Evolutionary conservation across 2,797 vertebrate genomes (phyloP).

Genomic region (Bryconaethiops microstoma): DNA sequence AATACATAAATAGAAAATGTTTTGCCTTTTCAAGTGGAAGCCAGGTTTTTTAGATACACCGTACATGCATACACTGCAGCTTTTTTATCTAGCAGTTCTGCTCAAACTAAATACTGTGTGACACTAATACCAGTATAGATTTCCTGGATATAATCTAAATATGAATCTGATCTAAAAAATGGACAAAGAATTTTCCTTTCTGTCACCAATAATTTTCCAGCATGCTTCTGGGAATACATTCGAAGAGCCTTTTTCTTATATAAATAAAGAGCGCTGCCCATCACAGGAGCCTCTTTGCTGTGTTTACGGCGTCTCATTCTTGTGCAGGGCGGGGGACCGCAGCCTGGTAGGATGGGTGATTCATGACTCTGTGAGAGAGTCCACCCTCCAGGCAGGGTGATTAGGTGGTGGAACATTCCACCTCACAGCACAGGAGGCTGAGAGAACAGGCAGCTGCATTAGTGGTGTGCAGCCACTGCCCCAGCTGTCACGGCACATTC

Average conservation of each 20-base stretch:
- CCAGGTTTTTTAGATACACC: too few relatives aligned
- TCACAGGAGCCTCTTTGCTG: not conserved
- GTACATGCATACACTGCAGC: too few relatives aligned
- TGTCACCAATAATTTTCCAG: not conserved
- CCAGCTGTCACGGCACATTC: slow-evolving; percentile 69
- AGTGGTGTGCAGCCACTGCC: not conserved
- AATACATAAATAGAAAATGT: too few relatives aligned
- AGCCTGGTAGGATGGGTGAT: not conserved
- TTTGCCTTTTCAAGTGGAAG: too few relatives aligned
- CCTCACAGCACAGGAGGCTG: slow-evolving; percentile 59
- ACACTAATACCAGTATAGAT: not conserved
- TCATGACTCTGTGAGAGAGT: slow-evolving; percentile 9
- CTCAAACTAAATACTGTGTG: too few relatives aligned
- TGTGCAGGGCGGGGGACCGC: not conserved
- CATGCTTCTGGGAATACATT: not conserved
- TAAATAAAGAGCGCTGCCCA: not conserved
- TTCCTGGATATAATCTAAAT: too few relatives aligned
- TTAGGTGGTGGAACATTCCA: slow-evolving; percentile 50
- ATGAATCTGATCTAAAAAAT: too few relatives aligned
- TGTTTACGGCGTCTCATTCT: not conserved
- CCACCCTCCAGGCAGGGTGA: not conserved
- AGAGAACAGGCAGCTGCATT: slow-evolving; percentile 64
- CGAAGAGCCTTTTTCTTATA: not conserved
- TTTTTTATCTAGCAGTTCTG: too few relatives aligned
- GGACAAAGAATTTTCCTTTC: too few relatives aligned